phyloP scores from a whole-genome alignment of 92 coral and sea anemone genomes.

The Micromussa lordhowensis region DNA sequence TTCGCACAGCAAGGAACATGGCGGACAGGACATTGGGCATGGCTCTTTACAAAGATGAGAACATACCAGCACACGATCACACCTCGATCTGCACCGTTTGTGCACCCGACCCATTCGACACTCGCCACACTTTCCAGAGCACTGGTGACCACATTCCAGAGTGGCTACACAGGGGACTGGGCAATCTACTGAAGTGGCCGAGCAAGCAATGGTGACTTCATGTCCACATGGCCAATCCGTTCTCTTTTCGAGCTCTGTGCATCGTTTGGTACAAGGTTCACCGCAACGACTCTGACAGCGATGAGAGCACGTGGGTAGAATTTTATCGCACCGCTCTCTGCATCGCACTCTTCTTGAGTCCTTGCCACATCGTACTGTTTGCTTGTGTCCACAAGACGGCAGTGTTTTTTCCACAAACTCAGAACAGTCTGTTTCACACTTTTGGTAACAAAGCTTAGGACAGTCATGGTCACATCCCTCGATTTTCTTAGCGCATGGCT shows the following conservation, averaged over 20 bases:
- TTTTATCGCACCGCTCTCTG: constrained; percentile 64
- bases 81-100: constrained; percentile 50
- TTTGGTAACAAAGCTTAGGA: constrained; percentile 49
- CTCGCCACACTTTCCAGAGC: constrained; percentile 67
- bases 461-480: constrained; percentile 74
- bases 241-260: constrained; percentile 56
- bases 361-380: constrained; percentile 50
- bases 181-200: constrained; percentile 50
- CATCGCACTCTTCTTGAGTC: constrained; percentile 44
- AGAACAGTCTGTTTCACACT: constrained; percentile 59
- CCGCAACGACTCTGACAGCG: constrained; percentile 70
- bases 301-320: constrained; percentile 50
- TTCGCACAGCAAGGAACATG: constrained; percentile 63
- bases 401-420: constrained; percentile 51
- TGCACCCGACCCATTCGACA: constrained; percentile 70
- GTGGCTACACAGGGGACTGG: constrained; percentile 39
- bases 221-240: constrained; percentile 71
- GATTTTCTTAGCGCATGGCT: constrained; percentile 56
- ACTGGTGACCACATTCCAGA: constrained; percentile 74
- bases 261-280: constrained; percentile 45
- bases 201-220: constrained; percentile 43
- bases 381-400: constrained; percentile 52
- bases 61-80: constrained; percentile 67
- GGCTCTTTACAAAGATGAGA: constrained; percentile 67
- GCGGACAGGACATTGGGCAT: constrained; percentile 77